phyloP scores from a whole-genome alignment of 2,888 invertebrate species.

The Aphidius colemani region DNA sequence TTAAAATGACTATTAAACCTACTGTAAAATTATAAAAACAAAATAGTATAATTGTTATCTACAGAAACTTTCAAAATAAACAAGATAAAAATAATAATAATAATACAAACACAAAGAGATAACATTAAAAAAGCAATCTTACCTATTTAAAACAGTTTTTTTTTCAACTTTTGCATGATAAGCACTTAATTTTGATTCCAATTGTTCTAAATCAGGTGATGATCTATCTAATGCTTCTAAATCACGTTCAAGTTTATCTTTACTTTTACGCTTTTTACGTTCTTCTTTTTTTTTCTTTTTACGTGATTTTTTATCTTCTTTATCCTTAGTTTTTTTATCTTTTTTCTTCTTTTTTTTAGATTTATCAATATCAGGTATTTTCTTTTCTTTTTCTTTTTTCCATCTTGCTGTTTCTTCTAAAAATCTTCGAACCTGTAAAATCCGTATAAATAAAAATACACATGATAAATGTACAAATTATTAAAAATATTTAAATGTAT shows the following conservation, averaged over 20 bases:
- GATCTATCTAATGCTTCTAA: conserved; percentile 69
- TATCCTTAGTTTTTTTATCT: conserved; percentile 72
- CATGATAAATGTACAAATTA: background rate
- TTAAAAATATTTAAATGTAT: too few relatives aligned
- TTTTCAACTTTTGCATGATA: conserved; percentile 81
- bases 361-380: conserved; percentile 70
- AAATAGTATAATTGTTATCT: conserved; percentile 11
- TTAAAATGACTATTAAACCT: conserved; percentile 58
- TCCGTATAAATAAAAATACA: background rate
- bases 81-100: conserved; percentile 2
- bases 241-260: conserved; percentile 66
- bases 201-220: conserved; percentile 74
- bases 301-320: conserved; percentile 64
- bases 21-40: conserved; percentile 39
- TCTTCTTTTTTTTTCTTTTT: conserved; percentile 71
- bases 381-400: conserved; percentile 74
- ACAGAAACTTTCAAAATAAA: too few relatives aligned
- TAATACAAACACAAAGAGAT: conserved; percentile 9
- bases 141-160: conserved; percentile 63
- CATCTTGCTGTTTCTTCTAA: conserved; percentile 82
- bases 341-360: conserved; percentile 73
- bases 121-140: conserved; percentile 39
- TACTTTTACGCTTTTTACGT: conserved; percentile 62
- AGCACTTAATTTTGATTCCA: conserved; percentile 77
- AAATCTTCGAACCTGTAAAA: conserved; percentile 72